Conservation (phyloP, 2,113 vertebrate genomes). For the Mus pahari region DNA sequence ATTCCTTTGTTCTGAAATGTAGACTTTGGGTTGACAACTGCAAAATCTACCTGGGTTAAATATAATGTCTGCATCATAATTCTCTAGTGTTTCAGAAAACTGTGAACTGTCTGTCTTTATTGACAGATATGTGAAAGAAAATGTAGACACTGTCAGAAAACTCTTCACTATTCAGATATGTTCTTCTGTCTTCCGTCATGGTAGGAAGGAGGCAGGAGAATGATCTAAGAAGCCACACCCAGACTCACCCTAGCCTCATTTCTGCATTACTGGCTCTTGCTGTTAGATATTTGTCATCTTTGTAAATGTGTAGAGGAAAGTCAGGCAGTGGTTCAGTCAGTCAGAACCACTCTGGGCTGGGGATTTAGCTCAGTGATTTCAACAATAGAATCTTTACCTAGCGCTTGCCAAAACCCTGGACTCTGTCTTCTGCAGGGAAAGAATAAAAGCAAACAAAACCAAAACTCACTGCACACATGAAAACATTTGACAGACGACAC, state of each 20-base stretch:
- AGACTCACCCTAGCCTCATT: background rate
- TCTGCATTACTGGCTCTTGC: background rate
- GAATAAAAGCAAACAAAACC: background rate
- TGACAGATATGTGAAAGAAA: background rate
- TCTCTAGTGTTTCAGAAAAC: slow-evolving; percentile 38
- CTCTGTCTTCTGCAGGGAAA: background rate
- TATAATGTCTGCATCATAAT: background rate
- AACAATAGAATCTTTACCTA: background rate
- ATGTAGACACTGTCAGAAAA: slow-evolving; percentile 23
- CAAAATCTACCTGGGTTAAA: slow-evolving; percentile 22
- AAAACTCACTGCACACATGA: background rate
- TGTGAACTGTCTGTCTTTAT: background rate
- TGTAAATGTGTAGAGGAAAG: slow-evolving; percentile 49
- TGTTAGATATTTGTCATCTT: background rate
- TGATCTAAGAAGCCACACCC: background rate
- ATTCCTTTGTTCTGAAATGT: background rate
- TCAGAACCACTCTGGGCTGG: background rate
- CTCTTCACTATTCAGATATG: background rate
- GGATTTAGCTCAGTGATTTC: background rate
- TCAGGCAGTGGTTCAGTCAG: background rate
- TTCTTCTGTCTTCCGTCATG: background rate
- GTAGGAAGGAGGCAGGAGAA: background rate
- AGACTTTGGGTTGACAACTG: slow-evolving; percentile 18
- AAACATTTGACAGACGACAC: slow-evolving; percentile 1
- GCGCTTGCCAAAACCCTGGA: background rate